These are phyloP conservation scores for Phengaris arion DNA, from an alignment of 2,888 invertebrate genomes.

Conservation along the genomic window DNA sequence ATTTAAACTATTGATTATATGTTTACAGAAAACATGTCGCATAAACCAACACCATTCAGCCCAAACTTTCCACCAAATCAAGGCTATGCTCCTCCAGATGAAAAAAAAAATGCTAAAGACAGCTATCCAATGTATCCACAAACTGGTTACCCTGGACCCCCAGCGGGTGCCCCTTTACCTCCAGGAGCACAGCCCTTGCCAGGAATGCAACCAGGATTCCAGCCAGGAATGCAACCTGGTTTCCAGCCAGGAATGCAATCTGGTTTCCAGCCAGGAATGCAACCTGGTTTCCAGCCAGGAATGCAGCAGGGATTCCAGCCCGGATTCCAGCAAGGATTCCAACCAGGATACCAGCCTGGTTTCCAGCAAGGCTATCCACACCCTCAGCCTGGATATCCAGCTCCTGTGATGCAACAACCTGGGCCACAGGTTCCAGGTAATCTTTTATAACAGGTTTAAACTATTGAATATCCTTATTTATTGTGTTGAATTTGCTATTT, in stretches of 20 bases:
- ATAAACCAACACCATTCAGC: constrained; percentile 65
- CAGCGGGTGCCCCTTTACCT: constrained; percentile 50
- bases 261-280: constrained; percentile 45
- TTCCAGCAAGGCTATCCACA: constrained; percentile 48
- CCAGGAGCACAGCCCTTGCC: constrained; percentile 63
- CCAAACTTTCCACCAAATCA: constrained; percentile 70
- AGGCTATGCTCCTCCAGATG: constrained; percentile 65
- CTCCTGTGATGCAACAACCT: constrained; percentile 60
- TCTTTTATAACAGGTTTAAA: not conserved
- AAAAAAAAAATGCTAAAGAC: constrained; percentile 52
- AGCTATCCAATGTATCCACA: constrained; percentile 57
- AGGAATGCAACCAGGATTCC: constrained; percentile 65
- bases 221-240: constrained; percentile 62
- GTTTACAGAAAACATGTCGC: constrained; percentile 58
- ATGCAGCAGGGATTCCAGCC: constrained; percentile 50
- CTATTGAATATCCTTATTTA: too few species aligned
- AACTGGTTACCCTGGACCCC: constrained; percentile 57
- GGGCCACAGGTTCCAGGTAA: constrained; percentile 56
- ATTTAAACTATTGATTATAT: constrained; percentile 5
- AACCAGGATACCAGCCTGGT: constrained; percentile 46
- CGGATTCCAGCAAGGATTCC: constrained; percentile 45
- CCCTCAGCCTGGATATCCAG: constrained; percentile 48
- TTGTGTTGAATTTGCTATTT: not conserved
- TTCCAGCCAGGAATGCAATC: constrained; percentile 58
- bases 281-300: constrained; percentile 50